These are phyloP conservation scores for Brassicogethes aeneus DNA, from an alignment of 2,888 invertebrate genomes.

Conservation along the genomic window DNA sequence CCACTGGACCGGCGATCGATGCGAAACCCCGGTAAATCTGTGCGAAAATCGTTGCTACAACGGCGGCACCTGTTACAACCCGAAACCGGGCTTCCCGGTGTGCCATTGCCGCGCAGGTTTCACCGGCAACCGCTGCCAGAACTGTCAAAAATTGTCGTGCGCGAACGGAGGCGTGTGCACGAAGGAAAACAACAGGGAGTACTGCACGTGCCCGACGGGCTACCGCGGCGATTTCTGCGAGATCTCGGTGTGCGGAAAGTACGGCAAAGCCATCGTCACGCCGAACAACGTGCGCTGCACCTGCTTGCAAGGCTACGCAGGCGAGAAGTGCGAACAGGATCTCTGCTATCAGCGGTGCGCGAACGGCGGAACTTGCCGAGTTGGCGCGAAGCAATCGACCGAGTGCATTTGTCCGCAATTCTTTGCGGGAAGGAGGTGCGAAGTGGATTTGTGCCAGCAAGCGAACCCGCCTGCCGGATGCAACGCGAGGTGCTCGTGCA, in stretches of 20 bases:
- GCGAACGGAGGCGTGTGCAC: slow-evolving; percentile 53
- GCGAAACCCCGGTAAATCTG: slow-evolving; percentile 50
- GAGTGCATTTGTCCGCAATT: slow-evolving; percentile 42
- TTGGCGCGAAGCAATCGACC: slow-evolving; percentile 34
- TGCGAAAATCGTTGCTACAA: slow-evolving; percentile 51
- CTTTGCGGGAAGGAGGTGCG: slow-evolving; percentile 40
- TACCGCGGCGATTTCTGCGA: slow-evolving; percentile 46
- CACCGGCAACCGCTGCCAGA: slow-evolving; percentile 48
- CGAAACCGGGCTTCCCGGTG: slow-evolving; percentile 23
- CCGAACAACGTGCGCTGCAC: slow-evolving; percentile 31
- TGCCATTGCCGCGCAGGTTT: slow-evolving; percentile 49
- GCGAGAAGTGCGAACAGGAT: slow-evolving; percentile 52
- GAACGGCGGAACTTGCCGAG: slow-evolving; percentile 46
- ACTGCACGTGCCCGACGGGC: slow-evolving; percentile 49
- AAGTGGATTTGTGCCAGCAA: slow-evolving; percentile 41
- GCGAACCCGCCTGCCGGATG: slow-evolving; percentile 27
- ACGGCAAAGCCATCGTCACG: slow-evolving; percentile 27
- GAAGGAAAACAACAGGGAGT: slow-evolving; percentile 37
- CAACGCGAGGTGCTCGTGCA: slow-evolving; percentile 21
- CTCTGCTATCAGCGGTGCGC: slow-evolving; percentile 50
- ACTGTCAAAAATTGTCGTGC: slow-evolving; percentile 49
- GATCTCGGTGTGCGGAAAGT: slow-evolving; percentile 33
- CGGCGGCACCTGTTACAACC: slow-evolving; percentile 49
- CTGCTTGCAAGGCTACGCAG: slow-evolving; percentile 46
- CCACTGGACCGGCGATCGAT: slow-evolving; percentile 56